phyloP scores from a whole-genome alignment of 2,797 vertebrate genomes.

The Carcharodon carcharias region DNA sequence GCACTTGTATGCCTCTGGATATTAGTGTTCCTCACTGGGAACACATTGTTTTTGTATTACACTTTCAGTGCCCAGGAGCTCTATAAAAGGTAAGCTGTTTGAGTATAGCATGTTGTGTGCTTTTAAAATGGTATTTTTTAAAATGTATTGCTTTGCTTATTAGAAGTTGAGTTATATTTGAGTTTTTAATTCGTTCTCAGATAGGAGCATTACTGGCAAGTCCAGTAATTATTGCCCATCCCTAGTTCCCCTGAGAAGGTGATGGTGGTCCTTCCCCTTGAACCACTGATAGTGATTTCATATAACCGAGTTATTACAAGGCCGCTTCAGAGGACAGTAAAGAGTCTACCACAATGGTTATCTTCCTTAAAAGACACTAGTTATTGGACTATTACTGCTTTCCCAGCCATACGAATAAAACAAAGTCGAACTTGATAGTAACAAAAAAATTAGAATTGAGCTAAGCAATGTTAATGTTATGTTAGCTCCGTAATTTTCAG shows the following conservation, averaged over 20 bases:
- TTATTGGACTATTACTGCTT: background rate
- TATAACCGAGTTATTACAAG: background rate
- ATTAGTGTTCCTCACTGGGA: conserved; percentile 77
- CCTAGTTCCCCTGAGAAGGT: background rate
- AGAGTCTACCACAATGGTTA: background rate
- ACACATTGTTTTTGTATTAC: conserved; percentile 82
- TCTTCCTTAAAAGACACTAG: background rate
- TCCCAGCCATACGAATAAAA: background rate
- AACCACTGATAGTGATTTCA: background rate
- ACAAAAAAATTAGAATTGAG: background rate
- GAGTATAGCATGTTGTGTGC: background rate
- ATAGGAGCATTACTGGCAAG: no score
- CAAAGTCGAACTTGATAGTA: background rate
- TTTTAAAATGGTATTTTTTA: background rate
- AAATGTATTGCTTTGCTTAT: background rate
- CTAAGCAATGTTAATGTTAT: background rate
- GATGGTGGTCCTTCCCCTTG: background rate
- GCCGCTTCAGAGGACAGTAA: background rate
- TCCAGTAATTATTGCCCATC: background rate
- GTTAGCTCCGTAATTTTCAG: background rate
- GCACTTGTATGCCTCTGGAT: conserved; percentile 84
- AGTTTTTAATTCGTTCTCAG: background rate
- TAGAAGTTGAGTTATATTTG: background rate
- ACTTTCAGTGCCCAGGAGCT: conserved; percentile 86
- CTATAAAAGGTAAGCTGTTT: conserved; percentile 74